These are phyloP conservation scores for Dryomyza anilis DNA, from an alignment of 2,888 invertebrate species.

Conservation along the genomic window DNA sequence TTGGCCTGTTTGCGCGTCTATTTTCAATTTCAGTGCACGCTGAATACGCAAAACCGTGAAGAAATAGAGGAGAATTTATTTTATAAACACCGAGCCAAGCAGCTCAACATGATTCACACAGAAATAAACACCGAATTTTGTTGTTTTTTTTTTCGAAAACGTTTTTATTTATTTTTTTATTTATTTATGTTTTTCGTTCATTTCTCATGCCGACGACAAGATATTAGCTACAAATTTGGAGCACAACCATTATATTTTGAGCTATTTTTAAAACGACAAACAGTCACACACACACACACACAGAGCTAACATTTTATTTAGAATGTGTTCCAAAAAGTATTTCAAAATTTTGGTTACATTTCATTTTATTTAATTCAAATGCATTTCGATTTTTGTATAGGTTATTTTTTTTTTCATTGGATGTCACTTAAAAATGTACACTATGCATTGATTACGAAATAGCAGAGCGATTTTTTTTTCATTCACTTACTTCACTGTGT, in stretches of 20 bases:
- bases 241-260: slow-evolving; percentile 23
- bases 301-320: slow-evolving; percentile 4
- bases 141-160: no score
- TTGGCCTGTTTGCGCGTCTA: neutral
- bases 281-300: slow-evolving; percentile 11
- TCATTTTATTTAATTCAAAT: neutral
- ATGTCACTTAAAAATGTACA: no score
- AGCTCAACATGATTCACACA: neutral
- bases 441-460: no score
- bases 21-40: neutral
- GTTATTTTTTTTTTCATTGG: no score
- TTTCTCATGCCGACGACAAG: neutral
- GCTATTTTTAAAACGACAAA: slow-evolving; percentile 32
- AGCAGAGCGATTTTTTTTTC: slow-evolving; percentile 4
- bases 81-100: neutral
- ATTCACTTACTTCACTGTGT: neutral
- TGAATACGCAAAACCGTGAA: neutral
- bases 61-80: neutral
- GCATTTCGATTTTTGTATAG: no score
- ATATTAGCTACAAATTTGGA: slow-evolving; percentile 19
- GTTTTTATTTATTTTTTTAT: neutral
- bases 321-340: slow-evolving; percentile 18
- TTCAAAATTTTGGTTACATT: neutral
- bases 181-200: neutral
- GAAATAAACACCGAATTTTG: neutral